phyloP scores from a whole-genome alignment of 1,140 invertebrate genomes.

The Ephestia elutella region DNA sequence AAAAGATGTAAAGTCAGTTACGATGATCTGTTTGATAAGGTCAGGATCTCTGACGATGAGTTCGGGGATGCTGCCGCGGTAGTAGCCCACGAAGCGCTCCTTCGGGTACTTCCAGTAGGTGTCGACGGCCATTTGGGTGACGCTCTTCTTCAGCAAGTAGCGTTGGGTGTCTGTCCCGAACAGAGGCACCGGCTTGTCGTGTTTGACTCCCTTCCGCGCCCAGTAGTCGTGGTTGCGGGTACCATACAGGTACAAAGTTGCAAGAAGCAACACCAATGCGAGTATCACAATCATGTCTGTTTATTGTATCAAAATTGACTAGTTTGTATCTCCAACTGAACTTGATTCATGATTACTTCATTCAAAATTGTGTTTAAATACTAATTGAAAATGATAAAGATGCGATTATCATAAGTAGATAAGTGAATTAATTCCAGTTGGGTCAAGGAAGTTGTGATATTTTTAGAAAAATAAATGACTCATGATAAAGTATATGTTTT shows the following conservation, averaged over 20 bases:
- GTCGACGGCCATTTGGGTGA: constrained; percentile 31
- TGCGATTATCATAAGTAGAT: background rate
- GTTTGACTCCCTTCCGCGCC: constrained; percentile 57
- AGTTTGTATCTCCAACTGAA: background rate
- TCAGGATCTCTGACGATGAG: constrained; percentile 75
- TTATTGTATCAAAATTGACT: background rate
- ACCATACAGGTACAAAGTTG: constrained; percentile 25
- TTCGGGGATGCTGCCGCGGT: constrained; percentile 44
- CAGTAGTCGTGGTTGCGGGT: constrained; percentile 53
- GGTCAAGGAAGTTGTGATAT: background rate
- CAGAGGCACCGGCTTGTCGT: constrained; percentile 45
- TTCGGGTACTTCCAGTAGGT: constrained; percentile 36
- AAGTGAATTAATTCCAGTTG: background rate
- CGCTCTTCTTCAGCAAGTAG: constrained; percentile 28
- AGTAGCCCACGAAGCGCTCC: constrained; percentile 39
- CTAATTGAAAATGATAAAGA: background rate
- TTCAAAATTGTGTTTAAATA: background rate
- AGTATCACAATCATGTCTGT: constrained; percentile 18
- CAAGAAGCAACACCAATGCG: constrained; percentile 15
- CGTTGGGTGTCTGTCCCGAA: constrained; percentile 45
- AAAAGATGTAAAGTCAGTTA: constrained; percentile 76
- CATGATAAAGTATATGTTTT: background rate
- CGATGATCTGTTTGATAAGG: constrained; percentile 72
- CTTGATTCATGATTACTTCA: background rate
- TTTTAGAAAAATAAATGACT: background rate